These are phyloP conservation scores for Oasisia sp. DNA, from an alignment of 2,888 invertebrate species.

Conservation along the genomic window DNA sequence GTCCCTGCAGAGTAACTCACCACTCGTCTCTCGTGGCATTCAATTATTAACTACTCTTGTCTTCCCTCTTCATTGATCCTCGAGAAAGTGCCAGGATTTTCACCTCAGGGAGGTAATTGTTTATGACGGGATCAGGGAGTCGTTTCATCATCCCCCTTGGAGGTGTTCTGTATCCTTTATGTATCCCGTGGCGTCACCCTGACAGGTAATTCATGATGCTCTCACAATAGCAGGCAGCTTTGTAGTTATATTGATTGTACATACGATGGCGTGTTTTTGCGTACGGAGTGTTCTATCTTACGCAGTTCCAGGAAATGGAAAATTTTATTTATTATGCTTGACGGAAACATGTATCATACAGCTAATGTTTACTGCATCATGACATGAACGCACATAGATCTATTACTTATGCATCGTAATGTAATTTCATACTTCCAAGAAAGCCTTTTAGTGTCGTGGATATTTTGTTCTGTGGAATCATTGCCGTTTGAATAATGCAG, in stretches of 20 bases:
- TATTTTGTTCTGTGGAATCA: too few species aligned
- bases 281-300: not conserved
- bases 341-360: not conserved
- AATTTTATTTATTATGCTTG: not conserved
- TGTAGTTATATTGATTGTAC: not conserved
- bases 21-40: not conserved
- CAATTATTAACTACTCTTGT: not conserved
- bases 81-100: not conserved
- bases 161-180: not conserved
- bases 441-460: too few species aligned
- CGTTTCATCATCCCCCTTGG: not conserved
- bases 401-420: not conserved
- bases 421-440: not conserved
- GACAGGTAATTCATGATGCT: not conserved
- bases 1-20: not conserved
- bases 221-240: not conserved
- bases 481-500: too few species aligned
- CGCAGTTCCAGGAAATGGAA: not conserved
- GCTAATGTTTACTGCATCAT: not conserved
- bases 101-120: not conserved
- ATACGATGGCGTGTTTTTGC: not conserved
- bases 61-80: constrained; percentile 1
- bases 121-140: not conserved
- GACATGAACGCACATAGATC: not conserved
- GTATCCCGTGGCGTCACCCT: not conserved